phyloP scores from a whole-genome alignment of 2,797 vertebrate species.

The Pogoniulus pusillus region DNA sequence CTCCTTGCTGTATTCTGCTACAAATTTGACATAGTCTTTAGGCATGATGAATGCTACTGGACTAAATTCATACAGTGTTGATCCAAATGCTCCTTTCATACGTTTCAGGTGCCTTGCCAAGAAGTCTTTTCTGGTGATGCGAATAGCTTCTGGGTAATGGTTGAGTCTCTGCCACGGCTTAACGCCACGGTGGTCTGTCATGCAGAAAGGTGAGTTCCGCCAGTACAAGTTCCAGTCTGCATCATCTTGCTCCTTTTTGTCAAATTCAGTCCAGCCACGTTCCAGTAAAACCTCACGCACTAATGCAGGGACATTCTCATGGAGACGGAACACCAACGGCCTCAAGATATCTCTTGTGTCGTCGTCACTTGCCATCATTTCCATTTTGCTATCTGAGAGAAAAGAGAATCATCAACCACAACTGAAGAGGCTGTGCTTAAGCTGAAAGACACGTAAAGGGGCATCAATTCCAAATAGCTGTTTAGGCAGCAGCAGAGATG shows the following conservation, averaged over 20 bases:
- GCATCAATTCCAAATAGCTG: neutral
- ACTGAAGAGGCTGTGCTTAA: neutral
- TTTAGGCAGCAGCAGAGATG: neutral
- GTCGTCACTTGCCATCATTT: constrained; percentile 42
- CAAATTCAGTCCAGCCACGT: constrained; percentile 81
- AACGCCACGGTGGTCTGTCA: constrained; percentile 73
- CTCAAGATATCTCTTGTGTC: neutral
- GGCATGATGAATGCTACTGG: constrained; percentile 81
- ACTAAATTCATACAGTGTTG: constrained; percentile 79
- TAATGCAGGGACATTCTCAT: constrained; percentile 71
- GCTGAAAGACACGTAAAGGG: neutral
- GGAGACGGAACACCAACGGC: constrained; percentile 79
- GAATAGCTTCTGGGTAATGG: constrained; percentile 81
- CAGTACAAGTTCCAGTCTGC: constrained; percentile 85
- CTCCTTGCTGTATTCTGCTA: constrained; percentile 76
- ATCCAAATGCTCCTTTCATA: constrained; percentile 78
- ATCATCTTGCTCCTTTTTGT: constrained; percentile 56
- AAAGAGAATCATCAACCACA: neutral
- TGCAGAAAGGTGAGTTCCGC: constrained; percentile 75
- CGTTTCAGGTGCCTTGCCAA: constrained; percentile 79
- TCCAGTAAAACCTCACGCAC: constrained; percentile 85
- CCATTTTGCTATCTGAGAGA: neutral
- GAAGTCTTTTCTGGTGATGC: constrained; percentile 83
- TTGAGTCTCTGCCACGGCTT: constrained; percentile 87
- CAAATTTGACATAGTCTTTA: constrained; percentile 79